Conservation (phyloP, 2,797 vertebrate species). For the Myioborus melanocephalus region DNA sequence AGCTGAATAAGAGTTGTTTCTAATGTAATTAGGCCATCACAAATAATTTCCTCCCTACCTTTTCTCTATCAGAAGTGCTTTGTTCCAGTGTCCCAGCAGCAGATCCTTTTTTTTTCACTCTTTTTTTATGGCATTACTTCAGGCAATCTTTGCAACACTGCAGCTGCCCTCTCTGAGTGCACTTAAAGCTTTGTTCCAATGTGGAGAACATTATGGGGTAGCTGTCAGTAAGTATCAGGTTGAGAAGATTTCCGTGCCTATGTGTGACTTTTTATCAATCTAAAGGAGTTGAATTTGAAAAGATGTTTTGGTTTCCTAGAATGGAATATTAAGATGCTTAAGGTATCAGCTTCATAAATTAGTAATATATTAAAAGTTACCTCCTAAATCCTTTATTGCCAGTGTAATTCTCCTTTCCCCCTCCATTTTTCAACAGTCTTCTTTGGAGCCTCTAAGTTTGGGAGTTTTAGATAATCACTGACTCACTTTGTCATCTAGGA, state of each 20-base stretch:
- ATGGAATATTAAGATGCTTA: background rate
- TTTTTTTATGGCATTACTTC: background rate
- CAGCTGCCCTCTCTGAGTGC: background rate
- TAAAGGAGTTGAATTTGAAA: background rate
- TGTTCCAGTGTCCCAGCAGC: background rate
- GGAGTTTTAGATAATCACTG: slow-evolving; percentile 24
- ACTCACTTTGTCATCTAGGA: slow-evolving; percentile 20
- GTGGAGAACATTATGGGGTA: background rate
- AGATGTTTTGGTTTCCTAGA: background rate
- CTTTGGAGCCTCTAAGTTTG: background rate
- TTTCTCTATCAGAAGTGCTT: background rate
- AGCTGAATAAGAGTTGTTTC: background rate
- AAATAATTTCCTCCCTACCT: background rate
- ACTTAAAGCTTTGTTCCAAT: background rate
- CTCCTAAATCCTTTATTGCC: background rate
- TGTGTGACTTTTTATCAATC: background rate
- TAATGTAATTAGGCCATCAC: background rate
- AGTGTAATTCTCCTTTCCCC: background rate
- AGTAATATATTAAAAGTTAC: background rate
- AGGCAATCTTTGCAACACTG: background rate
- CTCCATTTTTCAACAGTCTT: background rate
- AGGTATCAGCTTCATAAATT: background rate
- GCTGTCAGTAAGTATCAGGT: background rate
- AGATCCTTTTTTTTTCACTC: background rate
- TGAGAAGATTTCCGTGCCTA: background rate